Base-by-base conservation (phyloP, 2,113 vertebrate genomes). In the Enhydra lutris region DNA sequence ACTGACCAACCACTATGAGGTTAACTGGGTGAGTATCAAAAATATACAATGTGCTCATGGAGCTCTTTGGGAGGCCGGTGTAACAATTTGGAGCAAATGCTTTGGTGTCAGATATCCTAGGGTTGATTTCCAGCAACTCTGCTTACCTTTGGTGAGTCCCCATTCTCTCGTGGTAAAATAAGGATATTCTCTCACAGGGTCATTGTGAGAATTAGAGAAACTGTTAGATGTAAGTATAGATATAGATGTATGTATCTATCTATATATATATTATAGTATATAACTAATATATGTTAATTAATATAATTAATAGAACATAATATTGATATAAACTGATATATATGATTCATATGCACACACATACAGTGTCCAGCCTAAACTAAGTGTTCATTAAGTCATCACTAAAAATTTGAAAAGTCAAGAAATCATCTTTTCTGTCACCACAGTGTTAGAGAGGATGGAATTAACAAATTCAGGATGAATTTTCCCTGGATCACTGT, bases 301-400 rank as follows among this genome's bases (percentile, higher is more conserved):
- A 26, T 61, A 26, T 24, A 59, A 61, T 61, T 61, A 61, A 26
- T 61, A 61, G 24, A 11, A 26, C 24, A 26, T 61, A 61, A 45
- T 45, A 45, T 24, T 17, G 34, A 65, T 47, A 12, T 34, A 88
- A 39, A 61, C 14, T 39, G 7, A 36, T 69, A 67, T 45, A 61
- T n/a, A 34, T 36, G 15, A 63, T 31, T 31, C 13, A 65, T 65
- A 65, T 34, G 63, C 29, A 59, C 18, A 34, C 61, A 76, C 6
- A 29, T 74, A 18, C 34, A 89, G 13, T 92, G 17, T 8, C 31
- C 82, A 31, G 10, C 45, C 82, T 92, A 73, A 84, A 93, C 6
- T 61, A 92, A 97, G 9, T 90, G 36, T 42, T 94, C 65, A 82
- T 52, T 90, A 89, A 95, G 55, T 82, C 57, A n/a, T 74, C 13